Percentiles rank a stretch among this genome's conserved stretches.
These are phyloP conservation scores for Arctia plantaginis DNA, from an alignment of 2,888 invertebrate species.

Conservation along the genomic window DNA sequence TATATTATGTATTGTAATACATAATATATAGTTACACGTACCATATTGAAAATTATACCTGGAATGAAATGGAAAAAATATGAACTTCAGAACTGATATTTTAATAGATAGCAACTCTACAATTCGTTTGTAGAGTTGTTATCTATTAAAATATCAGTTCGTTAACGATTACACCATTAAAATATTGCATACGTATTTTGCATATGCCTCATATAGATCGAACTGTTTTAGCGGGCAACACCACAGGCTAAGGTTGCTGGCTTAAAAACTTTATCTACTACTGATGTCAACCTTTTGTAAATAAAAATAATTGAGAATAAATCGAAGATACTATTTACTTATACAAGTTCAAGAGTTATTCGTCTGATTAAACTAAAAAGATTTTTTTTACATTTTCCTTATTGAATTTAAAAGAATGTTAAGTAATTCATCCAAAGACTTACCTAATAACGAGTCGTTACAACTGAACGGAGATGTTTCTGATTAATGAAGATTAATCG, in stretches of 20 bases:
- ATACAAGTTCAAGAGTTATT: neutral
- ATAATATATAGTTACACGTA: neutral
- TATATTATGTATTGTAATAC: too few species aligned
- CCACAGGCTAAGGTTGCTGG: too few species aligned
- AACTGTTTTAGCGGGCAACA: too few species aligned
- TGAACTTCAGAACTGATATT: neutral
- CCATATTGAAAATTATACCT: neutral
- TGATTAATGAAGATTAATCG: conserved; percentile 76
- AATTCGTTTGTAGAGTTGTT: neutral
- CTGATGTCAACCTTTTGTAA: neutral
- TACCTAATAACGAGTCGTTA: conserved; percentile 73
- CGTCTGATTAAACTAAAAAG: neutral
- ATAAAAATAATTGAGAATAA: neutral
- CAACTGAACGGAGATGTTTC: conserved; percentile 66
- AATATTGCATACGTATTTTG: neutral
- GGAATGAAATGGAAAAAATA: neutral
- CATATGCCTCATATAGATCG: too few species aligned
- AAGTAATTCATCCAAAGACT: conserved; percentile 50
- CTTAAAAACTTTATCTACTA: neutral
- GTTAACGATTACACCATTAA: neutral
- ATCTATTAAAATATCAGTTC: neutral
- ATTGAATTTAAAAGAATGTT: conserved; percentile 18
- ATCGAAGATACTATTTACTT: neutral
- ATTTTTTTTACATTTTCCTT: conserved; percentile 3
- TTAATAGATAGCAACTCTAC: neutral